phyloP scores from a whole-genome alignment of 1,140 invertebrate species.

The Drosophila equinoxialis region DNA sequence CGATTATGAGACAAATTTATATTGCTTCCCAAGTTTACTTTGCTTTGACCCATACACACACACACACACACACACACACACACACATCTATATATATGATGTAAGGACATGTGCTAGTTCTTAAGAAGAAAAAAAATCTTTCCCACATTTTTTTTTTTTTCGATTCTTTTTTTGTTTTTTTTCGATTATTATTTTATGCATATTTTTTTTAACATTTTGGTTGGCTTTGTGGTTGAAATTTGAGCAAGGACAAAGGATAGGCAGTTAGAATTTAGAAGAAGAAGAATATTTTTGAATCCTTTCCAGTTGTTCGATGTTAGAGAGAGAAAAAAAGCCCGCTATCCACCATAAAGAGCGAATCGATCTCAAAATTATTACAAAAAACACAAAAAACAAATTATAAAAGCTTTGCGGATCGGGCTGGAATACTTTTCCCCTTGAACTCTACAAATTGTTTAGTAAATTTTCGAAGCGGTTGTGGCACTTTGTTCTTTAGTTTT shows the following conservation, averaged over 20 bases:
- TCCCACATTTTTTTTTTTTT: not conserved
- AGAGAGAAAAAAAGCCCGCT: slow-evolving; percentile 21
- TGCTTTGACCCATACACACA: slow-evolving; percentile 50
- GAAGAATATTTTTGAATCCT: slow-evolving; percentile 24
- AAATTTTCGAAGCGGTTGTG: slow-evolving; percentile 22
- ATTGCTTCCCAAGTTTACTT: slow-evolving; percentile 59
- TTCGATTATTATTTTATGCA: slow-evolving; percentile 25
- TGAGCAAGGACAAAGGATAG: not conserved
- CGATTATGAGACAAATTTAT: not conserved
- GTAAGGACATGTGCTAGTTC: slow-evolving; percentile 29
- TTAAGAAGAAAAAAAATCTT: slow-evolving; percentile 29
- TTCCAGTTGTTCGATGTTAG: slow-evolving; percentile 16
- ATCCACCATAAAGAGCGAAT: slow-evolving; percentile 65
- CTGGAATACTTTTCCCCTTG: not conserved
- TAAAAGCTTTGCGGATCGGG: slow-evolving; percentile 28
- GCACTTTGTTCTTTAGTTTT: slow-evolving; percentile 10
- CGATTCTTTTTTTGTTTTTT: slow-evolving; percentile 27
- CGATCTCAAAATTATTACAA: slow-evolving; percentile 81
- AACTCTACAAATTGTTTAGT: slow-evolving; percentile 1
- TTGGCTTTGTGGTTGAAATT: slow-evolving; percentile 35
- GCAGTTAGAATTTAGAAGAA: not conserved
- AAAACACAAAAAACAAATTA: slow-evolving; percentile 50
- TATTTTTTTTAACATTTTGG: not conserved
- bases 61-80: not conserved
- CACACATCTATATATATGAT: slow-evolving; percentile 1